Percentiles rank a stretch among this genome's conserved stretches.
Conservation (phyloP, 2,888 invertebrate species). For the Nephrotoma appendiculata region DNA sequence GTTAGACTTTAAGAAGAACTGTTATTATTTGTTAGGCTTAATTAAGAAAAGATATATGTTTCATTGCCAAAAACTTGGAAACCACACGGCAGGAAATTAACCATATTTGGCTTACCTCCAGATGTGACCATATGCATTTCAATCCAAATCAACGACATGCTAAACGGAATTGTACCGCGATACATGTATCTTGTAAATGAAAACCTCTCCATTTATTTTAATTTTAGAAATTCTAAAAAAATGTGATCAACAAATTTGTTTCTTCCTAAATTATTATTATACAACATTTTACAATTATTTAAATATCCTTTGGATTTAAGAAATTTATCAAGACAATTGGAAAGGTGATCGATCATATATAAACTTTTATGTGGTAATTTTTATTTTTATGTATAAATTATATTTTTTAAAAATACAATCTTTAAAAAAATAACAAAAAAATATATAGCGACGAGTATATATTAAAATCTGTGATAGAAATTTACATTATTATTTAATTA, state of each 20-base stretch:
- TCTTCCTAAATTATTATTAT: neutral
- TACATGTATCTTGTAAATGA: neutral
- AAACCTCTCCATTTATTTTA: neutral
- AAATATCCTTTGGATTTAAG: neutral
- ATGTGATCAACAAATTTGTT: neutral
- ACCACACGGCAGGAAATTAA: neutral
- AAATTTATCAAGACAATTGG: neutral
- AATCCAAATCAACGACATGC: neutral
- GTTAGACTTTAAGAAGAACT: neutral
- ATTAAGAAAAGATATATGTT: neutral
- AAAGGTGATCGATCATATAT: neutral
- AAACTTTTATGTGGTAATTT: neutral
- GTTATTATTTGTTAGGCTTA: neutral
- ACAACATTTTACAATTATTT: neutral
- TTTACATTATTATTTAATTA: neutral
- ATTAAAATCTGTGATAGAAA: neutral
- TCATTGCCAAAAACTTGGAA: neutral
- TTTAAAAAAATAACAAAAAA: neutral
- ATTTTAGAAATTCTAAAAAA: neutral
- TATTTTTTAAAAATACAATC: neutral
- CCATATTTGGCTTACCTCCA: neutral
- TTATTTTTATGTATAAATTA: neutral
- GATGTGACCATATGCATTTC: neutral
- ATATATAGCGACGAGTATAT: neutral
- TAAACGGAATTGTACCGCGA: neutral